Percentiles rank a stretch among this genome's conserved stretches.
Conservation (phyloP, 1,140 invertebrate species). For the Planococcus citri region DNA sequence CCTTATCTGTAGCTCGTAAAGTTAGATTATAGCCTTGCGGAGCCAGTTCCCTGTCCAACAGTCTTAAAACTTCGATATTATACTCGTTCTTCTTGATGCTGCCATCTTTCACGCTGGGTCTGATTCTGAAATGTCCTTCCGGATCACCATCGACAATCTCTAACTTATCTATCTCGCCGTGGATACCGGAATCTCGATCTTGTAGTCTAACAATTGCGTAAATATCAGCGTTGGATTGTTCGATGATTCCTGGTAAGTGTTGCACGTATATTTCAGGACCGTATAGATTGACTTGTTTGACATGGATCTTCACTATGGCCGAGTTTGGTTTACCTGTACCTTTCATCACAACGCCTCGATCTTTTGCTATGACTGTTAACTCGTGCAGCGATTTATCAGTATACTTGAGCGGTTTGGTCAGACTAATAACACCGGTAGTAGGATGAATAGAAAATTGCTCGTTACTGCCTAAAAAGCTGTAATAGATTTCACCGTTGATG, state of each 20-base stretch:
- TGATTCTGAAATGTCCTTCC: conserved; percentile 69
- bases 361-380: conserved; percentile 65
- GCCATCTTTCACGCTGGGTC: conserved; percentile 36
- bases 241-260: conserved; percentile 64
- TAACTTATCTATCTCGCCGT: conserved; percentile 69
- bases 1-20: conserved; percentile 67
- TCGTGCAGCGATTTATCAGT: conserved; percentile 54
- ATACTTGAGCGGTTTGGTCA: conserved; percentile 60
- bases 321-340: conserved; percentile 47
- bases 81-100: conserved; percentile 47
- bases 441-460: conserved; percentile 84
- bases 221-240: conserved; percentile 71
- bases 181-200: conserved; percentile 66
- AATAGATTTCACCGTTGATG: conserved; percentile 90
- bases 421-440: conserved; percentile 72
- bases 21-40: conserved; percentile 75
- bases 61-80: conserved; percentile 59
- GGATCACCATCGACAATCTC: conserved; percentile 80
- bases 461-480: conserved; percentile 75
- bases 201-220: conserved; percentile 78
- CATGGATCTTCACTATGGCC: conserved; percentile 61
- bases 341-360: conserved; percentile 57
- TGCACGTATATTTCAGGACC: conserved; percentile 69
- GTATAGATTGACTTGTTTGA: conserved; percentile 74
- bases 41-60: conserved; percentile 60